Conservation (phyloP, 2,888 invertebrate species). For the Eupsilia transversa region DNA sequence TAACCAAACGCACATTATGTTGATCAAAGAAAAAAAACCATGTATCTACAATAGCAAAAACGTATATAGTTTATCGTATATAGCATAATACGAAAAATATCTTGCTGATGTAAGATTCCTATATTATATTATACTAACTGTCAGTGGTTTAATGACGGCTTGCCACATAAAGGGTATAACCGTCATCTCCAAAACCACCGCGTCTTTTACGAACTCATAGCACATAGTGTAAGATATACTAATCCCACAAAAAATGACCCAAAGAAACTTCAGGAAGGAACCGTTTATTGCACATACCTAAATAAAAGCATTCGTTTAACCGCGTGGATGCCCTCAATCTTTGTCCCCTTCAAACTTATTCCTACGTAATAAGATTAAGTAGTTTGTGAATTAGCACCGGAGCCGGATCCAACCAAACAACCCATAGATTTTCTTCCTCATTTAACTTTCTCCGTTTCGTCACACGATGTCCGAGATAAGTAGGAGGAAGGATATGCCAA, state of each 20-base stretch:
- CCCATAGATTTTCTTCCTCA: conserved; percentile 85
- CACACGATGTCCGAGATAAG: conserved; percentile 76
- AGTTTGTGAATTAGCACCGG: conserved; percentile 81
- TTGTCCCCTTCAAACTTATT: conserved; percentile 33
- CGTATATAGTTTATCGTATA: too few species aligned
- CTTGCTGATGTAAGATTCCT: not conserved
- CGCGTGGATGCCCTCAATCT: conserved; percentile 1
- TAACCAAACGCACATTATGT: not conserved
- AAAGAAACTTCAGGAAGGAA: not conserved
- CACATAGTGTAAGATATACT: too few species aligned
- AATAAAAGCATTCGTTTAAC: not conserved
- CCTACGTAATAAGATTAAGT: conserved; percentile 75
- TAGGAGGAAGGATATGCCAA: conserved; percentile 66
- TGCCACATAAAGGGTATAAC: not conserved
- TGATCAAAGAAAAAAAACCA: not conserved
- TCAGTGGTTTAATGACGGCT: not conserved
- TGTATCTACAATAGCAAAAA: not conserved
- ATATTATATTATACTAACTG: not conserved
- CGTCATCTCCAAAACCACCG: not conserved
- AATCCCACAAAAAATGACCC: not conserved
- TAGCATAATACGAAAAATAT: not conserved
- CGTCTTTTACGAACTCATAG: too few species aligned
- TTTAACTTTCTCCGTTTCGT: conserved; percentile 80
- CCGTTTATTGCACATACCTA: conserved; percentile 6
- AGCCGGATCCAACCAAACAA: conserved; percentile 79